Conservation (phyloP, 2,888 invertebrate genomes). For the Petrolisthes cinctipes region DNA sequence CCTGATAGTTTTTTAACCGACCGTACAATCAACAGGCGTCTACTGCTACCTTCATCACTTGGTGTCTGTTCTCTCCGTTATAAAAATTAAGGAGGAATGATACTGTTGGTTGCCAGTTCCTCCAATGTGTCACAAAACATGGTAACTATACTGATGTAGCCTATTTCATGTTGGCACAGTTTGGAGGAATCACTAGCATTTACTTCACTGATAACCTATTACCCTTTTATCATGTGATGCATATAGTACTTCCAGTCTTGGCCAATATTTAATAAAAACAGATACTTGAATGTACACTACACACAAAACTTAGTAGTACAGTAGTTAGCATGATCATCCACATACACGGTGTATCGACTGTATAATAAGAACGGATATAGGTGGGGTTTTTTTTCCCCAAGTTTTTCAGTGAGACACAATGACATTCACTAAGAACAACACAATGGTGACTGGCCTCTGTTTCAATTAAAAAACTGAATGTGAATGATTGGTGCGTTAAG, state of each 20-base stretch:
- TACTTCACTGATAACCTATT: too few relatives aligned
- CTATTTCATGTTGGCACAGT: too few relatives aligned
- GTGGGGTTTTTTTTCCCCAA: background rate
- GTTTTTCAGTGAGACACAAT: constrained; percentile 15
- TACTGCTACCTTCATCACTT: background rate
- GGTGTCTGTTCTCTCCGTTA: background rate
- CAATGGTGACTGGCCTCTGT: constrained; percentile 24
- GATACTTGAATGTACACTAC: background rate
- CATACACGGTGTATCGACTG: constrained; percentile 10
- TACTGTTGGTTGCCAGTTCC: too few relatives aligned
- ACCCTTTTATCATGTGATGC: too few relatives aligned
- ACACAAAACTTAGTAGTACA: background rate
- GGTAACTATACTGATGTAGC: too few relatives aligned
- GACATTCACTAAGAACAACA: constrained; percentile 22
- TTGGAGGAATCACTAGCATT: too few relatives aligned
- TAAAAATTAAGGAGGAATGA: too few relatives aligned
- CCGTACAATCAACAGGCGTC: constrained; percentile 7
- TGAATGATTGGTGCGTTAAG: background rate
- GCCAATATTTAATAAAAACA: background rate
- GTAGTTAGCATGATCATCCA: background rate
- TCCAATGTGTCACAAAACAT: too few relatives aligned
- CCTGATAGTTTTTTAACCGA: too few relatives aligned
- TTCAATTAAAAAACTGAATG: constrained; percentile 6
- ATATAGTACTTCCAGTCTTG: too few relatives aligned
- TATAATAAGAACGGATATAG: constrained; percentile 11